Conservation (phyloP, 2,797 vertebrate species). For the Scyliorhinus canicula region DNA sequence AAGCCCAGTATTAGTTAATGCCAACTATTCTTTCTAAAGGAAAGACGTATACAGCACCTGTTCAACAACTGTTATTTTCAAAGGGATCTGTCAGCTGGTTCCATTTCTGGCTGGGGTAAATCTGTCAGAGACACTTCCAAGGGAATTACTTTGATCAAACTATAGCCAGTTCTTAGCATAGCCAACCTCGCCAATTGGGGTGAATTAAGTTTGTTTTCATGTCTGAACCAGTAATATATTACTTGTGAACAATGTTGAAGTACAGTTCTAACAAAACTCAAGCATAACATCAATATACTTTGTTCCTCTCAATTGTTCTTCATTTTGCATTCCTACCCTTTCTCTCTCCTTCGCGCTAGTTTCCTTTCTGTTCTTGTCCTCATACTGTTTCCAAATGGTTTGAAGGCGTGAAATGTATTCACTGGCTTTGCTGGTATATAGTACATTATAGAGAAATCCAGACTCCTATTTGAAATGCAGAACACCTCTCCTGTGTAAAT, state of each 20-base stretch:
- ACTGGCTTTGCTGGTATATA: not conserved
- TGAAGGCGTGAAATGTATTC: not conserved
- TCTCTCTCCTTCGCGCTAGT: not conserved
- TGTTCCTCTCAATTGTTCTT: not conserved
- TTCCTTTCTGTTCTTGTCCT: not conserved
- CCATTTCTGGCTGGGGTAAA: slow-evolving; percentile 18
- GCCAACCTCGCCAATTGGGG: not conserved
- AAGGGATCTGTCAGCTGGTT: slow-evolving; percentile 34
- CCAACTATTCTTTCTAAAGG: not conserved
- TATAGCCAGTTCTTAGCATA: slow-evolving; percentile 6
- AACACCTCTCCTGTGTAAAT: not conserved
- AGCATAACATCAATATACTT: not conserved
- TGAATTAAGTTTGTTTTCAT: slow-evolving; percentile 22
- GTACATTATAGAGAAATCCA: not conserved
- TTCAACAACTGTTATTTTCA: slow-evolving; percentile 35
- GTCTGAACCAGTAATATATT: slow-evolving; percentile 24
- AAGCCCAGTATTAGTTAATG: slow-evolving; percentile 25
- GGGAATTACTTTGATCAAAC: slow-evolving; percentile 35
- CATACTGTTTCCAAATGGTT: not conserved
- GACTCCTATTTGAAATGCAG: not conserved
- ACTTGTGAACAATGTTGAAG: not conserved
- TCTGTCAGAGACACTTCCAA: slow-evolving; percentile 25
- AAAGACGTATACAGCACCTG: slow-evolving; percentile 28
- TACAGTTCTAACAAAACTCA: not conserved
- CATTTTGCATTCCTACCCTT: not conserved